phyloP scores from a whole-genome alignment of 2,113 vertebrate species.

The Pristiophorus japonicus region DNA sequence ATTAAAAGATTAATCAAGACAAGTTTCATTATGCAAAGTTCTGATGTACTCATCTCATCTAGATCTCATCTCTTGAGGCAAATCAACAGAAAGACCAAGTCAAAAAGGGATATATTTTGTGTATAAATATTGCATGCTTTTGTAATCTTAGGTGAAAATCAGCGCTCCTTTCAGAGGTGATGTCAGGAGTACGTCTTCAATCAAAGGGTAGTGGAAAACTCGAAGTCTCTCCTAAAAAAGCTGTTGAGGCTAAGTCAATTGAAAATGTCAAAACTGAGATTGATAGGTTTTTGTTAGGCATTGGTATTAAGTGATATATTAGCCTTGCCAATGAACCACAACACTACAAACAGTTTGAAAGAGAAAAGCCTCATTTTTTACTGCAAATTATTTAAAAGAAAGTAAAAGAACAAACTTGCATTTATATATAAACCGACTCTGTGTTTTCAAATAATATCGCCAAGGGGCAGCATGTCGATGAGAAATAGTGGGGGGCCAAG shows the following conservation, averaged over 20 bases:
- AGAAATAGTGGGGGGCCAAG: too few relatives aligned
- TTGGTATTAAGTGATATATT: too few relatives aligned
- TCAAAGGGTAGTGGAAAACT: not conserved
- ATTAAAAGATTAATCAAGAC: not conserved
- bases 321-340: not conserved
- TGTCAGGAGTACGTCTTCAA: not conserved
- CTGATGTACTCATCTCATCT: not conserved
- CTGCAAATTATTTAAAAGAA: not conserved
- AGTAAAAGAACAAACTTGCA: not conserved
- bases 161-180: not conserved
- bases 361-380: not conserved
- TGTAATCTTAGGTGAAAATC: not conserved
- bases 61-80: not conserved
- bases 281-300: not conserved
- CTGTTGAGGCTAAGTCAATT: not conserved
- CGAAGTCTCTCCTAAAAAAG: not conserved
- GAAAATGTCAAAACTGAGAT: not conserved
- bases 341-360: not conserved
- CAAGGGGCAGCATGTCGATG: too few relatives aligned
- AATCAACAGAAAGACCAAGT: not conserved
- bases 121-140: not conserved
- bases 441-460: too few relatives aligned
- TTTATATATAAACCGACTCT: not conserved
- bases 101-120: not conserved
- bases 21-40: not conserved